Base-by-base conservation (phyloP, 2,888 invertebrate species). In the Acanthosepion lycidas region DNA sequence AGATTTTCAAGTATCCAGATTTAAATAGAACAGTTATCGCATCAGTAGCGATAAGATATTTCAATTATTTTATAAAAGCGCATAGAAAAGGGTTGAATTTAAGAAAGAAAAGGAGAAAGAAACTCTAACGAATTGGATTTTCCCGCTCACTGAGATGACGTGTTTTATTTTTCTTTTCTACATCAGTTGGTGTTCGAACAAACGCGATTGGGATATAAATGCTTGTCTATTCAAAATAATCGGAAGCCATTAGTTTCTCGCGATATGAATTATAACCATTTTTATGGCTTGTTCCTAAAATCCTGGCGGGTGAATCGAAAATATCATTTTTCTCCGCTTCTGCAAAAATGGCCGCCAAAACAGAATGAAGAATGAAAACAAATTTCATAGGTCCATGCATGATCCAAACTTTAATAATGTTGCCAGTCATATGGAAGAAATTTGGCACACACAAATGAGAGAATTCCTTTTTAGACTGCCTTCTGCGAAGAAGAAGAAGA, bases 261-360 rank as follows among this genome's bases (percentile, higher is more conserved):
- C 12, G 78, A n/a, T 64, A 8, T 64, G 64, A 64, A 64, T 9
- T 78, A 78, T n/a, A 78, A n/a, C 78, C n/a, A 78, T 33, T 78
- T 78, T n/a, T 78, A 78, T 78, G 78, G n/a, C 78, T 78, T 78
- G n/a, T 78, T n/a, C 78, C n/a, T 12, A n/a, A 78, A 78, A 78
- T 78, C n/a, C 78, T 78, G 33, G n/a, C n/a, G 78, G 33, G 15
- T 78, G 78, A 78, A 78, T 78, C n/a, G 33, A 78, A 78, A 78
- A 78, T 78, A 78, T 78, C n/a, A 78, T n/a, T 78, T 78, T 78
- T n/a, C 33, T 12, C 78, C 3, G 42, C 78, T 9, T 5, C 2
- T 78, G 78, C 78, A n/a, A 78, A 78, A 12, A 78, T 78, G 78
- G n/a, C 18, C 15, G 78, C 78, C n/a, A 78, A n/a, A 78, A 78